Evolutionary conservation across 1,140 invertebrate species (phyloP), one percentile per base, ranked within the genome.

Genomic region (Nilaparvata lugens): DNA sequence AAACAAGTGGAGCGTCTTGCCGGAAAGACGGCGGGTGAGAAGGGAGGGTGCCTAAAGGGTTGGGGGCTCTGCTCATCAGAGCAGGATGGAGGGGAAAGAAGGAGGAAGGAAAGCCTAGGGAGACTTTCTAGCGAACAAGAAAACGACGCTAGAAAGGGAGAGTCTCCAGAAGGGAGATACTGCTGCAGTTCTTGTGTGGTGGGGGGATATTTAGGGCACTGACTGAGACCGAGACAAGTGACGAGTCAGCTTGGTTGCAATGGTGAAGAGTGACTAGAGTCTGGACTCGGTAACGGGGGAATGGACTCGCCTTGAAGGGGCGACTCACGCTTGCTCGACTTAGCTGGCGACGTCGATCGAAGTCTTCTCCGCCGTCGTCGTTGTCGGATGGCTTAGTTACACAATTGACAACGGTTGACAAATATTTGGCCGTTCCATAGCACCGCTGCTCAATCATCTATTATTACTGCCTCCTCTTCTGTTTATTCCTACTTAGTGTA

Each of bases 381-480:
- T n/a, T n/a, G n/a, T n/a, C n/a, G 45, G 45, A 48, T 11, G 45
- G 45, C 45, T 48, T 48, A 48, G 45, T 48, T 48, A 48, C 45
- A 48, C 45, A 48, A 48, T 48, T 23, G 45, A 48, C 45, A 48
- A 48, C 45, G 45, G 45, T 19, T 48, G 45, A 48, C 45, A 48
- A 48, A 48, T 48, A 48, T 48, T 48, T 48, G 45, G 45, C 21
- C 45, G 45, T 23, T 48, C 45, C 45, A 48, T 48, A 48, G 45
- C 45, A 35, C 31, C 31, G 31, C 31, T 35, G 31, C 21, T 48
- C 45, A 48, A 48, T 48, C 45, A 48, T 48, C 45, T 48, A 48
- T 48, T 48, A 48, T 48, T 48, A 23, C 45, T 48, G 16, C 2
- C 16, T 23, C 21, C 14, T 48, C 16, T 23, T 48, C 45, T 48